Base-by-base conservation (phyloP, 2,888 invertebrate genomes). In the Cantharis lateralis region DNA sequence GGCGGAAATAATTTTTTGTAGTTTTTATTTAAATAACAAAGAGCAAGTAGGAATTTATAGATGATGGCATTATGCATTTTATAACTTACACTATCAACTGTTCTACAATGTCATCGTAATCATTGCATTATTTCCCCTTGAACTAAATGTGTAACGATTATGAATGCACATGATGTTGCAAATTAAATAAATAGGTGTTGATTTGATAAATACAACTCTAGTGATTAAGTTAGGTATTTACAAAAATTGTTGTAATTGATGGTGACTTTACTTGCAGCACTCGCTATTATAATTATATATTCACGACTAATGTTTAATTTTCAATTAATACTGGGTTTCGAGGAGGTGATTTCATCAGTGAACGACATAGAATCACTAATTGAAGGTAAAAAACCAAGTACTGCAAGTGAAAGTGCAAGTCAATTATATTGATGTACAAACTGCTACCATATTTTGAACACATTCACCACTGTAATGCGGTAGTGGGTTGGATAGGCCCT, bases 21-120 rank as follows among this genome's bases (percentile, higher is more conserved):
- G 62, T 75, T 79, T 79, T 79, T 79, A 79, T 83, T 83, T 84
- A 83, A 83, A 83, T 84, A 84, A 84, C 84, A 84, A 84, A 84
- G 83, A 84, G 84, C 84, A 82, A 82, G 82, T 84, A 84, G 84
- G 84, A 83, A 84, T 84, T 84, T 80, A 83, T 83, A 84, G 83
- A 83, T 84, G 84, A 84, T 84, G 84, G 83, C 83, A 78, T 81
- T 77, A 82, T 81, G 82, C 81, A 80, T 66, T 48, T 66, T 66
- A 66, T 81, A 82, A 82, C 79, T 82, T 82, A 82, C 80, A 82
- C 82, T 82, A 82, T 79, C 75, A 82, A 82, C 80, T 82, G 81
- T 80, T 82, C 82, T 82, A 82, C 82, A 81, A 80, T 75, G 72
- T 80, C 81, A 78, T 81, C 80, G 75, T 80, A 78, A 75, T 82